A percentile compares a stretch with the other conserved stretches of the same genome.
Conservation (phyloP, 2,888 invertebrate species). For the Maniola hyperantus region DNA sequence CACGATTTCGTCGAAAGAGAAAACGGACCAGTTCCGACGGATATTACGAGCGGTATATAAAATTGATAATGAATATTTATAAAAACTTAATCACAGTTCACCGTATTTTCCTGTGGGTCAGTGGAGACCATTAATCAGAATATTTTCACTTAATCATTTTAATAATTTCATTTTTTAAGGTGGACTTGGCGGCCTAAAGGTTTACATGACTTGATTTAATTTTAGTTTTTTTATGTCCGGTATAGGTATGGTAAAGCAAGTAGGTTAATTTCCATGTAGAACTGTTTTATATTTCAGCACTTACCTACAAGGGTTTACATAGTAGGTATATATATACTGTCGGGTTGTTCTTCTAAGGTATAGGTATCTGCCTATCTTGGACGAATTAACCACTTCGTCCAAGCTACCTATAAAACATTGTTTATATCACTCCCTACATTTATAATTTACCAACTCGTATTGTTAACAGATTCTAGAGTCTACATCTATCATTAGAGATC, state of each 20-base stretch:
- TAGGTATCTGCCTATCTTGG: too few species aligned
- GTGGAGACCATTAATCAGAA: constrained; percentile 73
- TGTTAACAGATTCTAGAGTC: too few species aligned
- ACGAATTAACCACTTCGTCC: too few species aligned
- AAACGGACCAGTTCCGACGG: constrained; percentile 77
- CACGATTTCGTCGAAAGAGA: constrained; percentile 80
- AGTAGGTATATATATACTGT: too few species aligned
- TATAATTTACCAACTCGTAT: too few species aligned
- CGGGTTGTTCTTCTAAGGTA: too few species aligned
- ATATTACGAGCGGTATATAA: constrained; percentile 75
- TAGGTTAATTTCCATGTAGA: not conserved
- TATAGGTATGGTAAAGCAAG: not conserved
- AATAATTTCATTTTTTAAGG: constrained; percentile 36
- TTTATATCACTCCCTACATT: too few species aligned
- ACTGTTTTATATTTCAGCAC: too few species aligned
- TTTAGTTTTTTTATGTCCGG: constrained; percentile 1
- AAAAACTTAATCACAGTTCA: constrained; percentile 75
- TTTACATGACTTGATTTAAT: constrained; percentile 26
- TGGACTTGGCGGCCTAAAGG: constrained; percentile 14
- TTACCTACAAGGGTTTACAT: too few species aligned
- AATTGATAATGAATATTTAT: constrained; percentile 81
- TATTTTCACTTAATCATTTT: constrained; percentile 72
- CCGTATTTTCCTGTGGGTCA: constrained; percentile 67
- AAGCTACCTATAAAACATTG: too few species aligned
- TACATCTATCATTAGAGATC: too few species aligned